A percentile compares a stretch with the other conserved stretches of the same genome.
phyloP scores from a whole-genome alignment of 2,113 vertebrate genomes.

The Hiodon alosoides region DNA sequence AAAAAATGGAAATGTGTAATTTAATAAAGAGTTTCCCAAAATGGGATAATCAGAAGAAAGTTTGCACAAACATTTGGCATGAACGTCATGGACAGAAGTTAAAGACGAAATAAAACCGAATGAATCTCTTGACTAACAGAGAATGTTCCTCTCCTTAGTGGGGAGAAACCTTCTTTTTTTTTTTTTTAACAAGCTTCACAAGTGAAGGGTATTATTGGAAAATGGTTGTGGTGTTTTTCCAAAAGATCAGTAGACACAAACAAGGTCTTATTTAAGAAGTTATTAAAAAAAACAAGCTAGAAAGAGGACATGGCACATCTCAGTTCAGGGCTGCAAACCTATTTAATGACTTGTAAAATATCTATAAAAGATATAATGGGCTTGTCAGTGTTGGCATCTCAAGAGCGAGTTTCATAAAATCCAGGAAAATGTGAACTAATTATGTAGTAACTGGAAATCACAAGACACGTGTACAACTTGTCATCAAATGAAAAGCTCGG shows the following conservation, averaged over 20 bases:
- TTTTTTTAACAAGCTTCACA: constrained; percentile 53
- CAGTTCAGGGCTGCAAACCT: constrained; percentile 65
- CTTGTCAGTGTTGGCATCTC: constrained; percentile 32
- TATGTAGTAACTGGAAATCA: constrained; percentile 28
- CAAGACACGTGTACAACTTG: constrained; percentile 29
- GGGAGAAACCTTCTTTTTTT: constrained; percentile 66
- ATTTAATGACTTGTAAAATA: constrained; percentile 63
- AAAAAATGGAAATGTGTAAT: constrained; percentile 7
- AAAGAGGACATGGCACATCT: constrained; percentile 61
- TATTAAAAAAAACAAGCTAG: constrained; percentile 48
- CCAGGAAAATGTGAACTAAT: constrained; percentile 62
- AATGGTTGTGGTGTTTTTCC: constrained; percentile 58
- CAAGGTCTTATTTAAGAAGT: constrained; percentile 61
- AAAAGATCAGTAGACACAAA: constrained; percentile 54
- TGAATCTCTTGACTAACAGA: constrained; percentile 29
- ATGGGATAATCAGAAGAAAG: not conserved
- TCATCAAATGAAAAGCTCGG: constrained; percentile 45
- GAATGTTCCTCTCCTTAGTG: constrained; percentile 36
- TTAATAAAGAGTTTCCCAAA: constrained; percentile 10
- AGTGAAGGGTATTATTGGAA: constrained; percentile 62
- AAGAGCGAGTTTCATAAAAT: constrained; percentile 39
- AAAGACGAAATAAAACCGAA: constrained; percentile 23
- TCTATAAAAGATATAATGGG: constrained; percentile 60
- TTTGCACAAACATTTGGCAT: constrained; percentile 11
- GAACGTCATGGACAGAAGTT: constrained; percentile 16